Base-by-base conservation (phyloP, 2,888 invertebrate species). In the Strigamia maritima region DNA sequence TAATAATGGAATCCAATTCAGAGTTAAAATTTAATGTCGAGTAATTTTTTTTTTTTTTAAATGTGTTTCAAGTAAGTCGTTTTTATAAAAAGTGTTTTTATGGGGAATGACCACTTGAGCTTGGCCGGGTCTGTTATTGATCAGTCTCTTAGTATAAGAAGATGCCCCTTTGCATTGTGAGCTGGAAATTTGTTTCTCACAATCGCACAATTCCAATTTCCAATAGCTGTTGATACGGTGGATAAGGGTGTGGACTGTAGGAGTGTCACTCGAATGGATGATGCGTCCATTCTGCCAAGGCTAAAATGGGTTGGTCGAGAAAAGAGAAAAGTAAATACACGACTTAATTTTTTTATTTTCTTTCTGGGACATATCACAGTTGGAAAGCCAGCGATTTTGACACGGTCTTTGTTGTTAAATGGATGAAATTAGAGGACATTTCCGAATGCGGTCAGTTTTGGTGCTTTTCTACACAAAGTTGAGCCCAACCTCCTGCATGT, bases 401-500 rank as follows among this genome's bases (percentile, higher is more conserved):
- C 70, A 28, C 70, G 26, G 26, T 28, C 28, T 70, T 70, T 70
- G 70, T 70, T 70, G 70, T 70, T 70, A 28, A 70, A 70, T 70
- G 26, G 70, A 14, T 26, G 70, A 70, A 70, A 70, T 70, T 70
- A 70, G 70, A 70, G 70, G 70, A 70, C 70, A 70, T 70, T 70
- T 70, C 26, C 28, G 26, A 70, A 16, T 70, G 70, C 28, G 70
- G 70, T 70, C 26, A 28, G 70, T 70, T 70, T 70, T 70, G 70
- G 70, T 70, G 60, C 70, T 28, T 70, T 70, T 70, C 70, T 26
- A 70, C 70, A 70, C 70, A 70, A 70, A 70, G 70, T 70, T 70
- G 70, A 70, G 70, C 70, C 70, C 70, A 70, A 70, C 70, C 70
- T 70, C 70, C 70, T 70, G 28, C 70, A 70, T 70, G 70, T 70